These are phyloP conservation scores for Cladopsammia gracilis DNA, from an alignment of 64 coral and sea anemone species.

Conservation along the genomic window DNA sequence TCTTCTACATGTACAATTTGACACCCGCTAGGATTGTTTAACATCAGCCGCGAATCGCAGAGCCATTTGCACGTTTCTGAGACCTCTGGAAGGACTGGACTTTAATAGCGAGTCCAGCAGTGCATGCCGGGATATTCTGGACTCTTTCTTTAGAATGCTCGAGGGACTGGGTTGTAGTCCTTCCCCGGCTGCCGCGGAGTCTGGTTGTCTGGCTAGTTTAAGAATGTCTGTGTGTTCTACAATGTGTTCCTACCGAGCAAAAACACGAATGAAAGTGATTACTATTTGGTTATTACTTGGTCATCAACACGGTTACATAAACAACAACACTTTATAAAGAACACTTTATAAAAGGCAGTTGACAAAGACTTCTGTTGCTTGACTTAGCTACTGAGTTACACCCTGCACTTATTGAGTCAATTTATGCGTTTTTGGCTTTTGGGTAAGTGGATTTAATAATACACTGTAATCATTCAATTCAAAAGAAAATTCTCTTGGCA, in stretches of 20 bases:
- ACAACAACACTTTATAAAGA: no score
- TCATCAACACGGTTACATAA: background rate
- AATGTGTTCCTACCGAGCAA: conserved; percentile 62
- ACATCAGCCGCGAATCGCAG: conserved; percentile 90
- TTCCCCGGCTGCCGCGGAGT: conserved; percentile 24
- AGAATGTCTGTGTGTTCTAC: conserved; percentile 78
- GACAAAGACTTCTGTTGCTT: no score
- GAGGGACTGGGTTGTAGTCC: conserved; percentile 27
- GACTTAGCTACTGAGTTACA: no score
- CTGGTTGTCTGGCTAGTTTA: conserved; percentile 75
- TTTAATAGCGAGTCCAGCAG: conserved; percentile 44
- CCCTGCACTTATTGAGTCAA: no score
- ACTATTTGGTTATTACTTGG: background rate
- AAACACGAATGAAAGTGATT: background rate
- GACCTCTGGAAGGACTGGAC: conserved; percentile 61
- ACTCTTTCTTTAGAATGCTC: conserved; percentile 89
- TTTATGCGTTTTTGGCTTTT: no score
- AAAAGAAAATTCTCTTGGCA: no score
- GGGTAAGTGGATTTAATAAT: no score
- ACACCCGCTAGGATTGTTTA: conserved; percentile 30
- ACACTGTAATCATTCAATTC: no score
- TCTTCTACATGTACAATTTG: no score
- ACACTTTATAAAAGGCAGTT: no score
- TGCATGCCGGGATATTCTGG: conserved; percentile 55
- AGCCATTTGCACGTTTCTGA: conserved; percentile 52